These are phyloP conservation scores for Lophotis ruficrista DNA, from an alignment of 2,113 vertebrate genomes.

Conservation along the genomic window DNA sequence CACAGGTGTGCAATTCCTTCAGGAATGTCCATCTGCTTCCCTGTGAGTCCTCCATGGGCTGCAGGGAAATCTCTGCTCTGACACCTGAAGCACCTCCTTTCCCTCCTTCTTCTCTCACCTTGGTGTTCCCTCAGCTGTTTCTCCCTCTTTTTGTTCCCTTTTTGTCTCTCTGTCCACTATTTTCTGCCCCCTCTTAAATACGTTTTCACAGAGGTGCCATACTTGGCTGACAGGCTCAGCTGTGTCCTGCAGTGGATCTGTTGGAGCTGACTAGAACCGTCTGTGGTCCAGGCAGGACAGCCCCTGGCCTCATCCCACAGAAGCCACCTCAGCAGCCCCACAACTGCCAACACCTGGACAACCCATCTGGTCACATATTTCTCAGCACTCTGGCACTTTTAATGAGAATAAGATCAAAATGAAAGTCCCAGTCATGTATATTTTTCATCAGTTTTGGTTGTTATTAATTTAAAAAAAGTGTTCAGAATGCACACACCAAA, in stretches of 20 bases:
- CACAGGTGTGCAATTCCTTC: not conserved
- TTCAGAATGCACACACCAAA: not conserved
- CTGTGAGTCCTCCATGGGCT: not conserved
- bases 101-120: not conserved
- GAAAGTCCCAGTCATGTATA: not conserved
- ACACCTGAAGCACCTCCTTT: not conserved
- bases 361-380: not conserved
- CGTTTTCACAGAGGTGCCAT: not conserved
- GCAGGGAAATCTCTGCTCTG: not conserved
- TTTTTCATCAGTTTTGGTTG: not conserved
- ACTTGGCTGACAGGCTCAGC: not conserved
- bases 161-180: not conserved
- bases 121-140: not conserved
- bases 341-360: not conserved
- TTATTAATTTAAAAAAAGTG: not conserved
- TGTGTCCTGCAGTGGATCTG: not conserved
- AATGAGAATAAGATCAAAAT: not conserved
- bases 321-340: not conserved
- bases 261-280: not conserved
- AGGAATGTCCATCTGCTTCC: not conserved
- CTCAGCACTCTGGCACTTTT: not conserved
- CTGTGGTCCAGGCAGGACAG: accelerated
- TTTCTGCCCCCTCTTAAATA: not conserved
- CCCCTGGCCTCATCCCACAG: not conserved
- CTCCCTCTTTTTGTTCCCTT: not conserved